phyloP scores from a whole-genome alignment of 2,113 vertebrate genomes.

The Lophotis ruficrista region DNA sequence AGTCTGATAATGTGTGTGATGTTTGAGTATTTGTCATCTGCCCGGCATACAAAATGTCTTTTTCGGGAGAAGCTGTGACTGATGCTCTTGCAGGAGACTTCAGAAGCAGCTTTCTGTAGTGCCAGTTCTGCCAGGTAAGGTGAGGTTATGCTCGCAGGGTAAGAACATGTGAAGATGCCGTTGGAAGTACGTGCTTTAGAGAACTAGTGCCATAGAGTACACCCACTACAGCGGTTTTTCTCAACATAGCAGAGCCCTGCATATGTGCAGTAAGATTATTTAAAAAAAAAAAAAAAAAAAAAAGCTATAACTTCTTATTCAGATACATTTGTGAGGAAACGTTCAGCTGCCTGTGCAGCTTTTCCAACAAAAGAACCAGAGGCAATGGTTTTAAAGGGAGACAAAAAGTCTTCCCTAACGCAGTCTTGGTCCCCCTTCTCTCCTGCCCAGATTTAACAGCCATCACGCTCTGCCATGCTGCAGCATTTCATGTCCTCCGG shows the following conservation, averaged over 20 bases:
- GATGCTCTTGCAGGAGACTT: not conserved
- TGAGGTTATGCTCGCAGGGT: accelerated
- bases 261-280: not conserved
- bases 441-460: too few relatives aligned
- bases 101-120: not conserved
- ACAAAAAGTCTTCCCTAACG: not conserved
- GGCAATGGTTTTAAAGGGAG: not conserved
- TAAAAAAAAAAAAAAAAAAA: not conserved
- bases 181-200: not conserved
- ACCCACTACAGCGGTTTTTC: not conserved
- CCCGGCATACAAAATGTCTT: not conserved
- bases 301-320: not conserved
- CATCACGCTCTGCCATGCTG: too few relatives aligned
- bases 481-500: too few relatives aligned
- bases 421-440: accelerated
- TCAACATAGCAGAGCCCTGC: not conserved
- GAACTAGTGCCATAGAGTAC: accelerated
- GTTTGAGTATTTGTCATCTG: not conserved
- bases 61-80: not conserved
- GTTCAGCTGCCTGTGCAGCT: not conserved
- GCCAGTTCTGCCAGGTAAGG: not conserved
- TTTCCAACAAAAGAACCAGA: not conserved
- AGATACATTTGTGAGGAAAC: not conserved
- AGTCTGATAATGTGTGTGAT: too few relatives aligned
- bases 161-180: accelerated